Evolutionary conservation across 1,140 invertebrate genomes (phyloP), one percentile per base, ranked within the genome.

Genomic region (Zaprionus lachaisei): DNA sequence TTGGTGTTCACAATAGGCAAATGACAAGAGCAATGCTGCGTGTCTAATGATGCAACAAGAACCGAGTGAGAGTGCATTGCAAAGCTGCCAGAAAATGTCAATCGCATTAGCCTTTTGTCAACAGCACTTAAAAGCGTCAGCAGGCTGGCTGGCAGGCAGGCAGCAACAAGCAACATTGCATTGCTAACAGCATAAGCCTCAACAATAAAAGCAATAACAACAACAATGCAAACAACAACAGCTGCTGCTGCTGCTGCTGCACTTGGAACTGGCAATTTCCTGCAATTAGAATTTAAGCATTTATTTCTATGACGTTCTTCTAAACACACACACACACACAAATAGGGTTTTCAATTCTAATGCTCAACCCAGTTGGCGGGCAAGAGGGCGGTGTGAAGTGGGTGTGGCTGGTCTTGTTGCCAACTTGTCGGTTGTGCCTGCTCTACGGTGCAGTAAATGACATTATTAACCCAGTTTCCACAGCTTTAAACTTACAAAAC

Each of bases 401-500:
- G 54, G 22, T 56, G 56, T 47, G 4, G 63, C 20, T 14, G 38
- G 41, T 79, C 72, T 67, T 85, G 76, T 86, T 86, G 54, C 9
- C 63, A 47, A 55, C 72, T 80, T 79, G 64, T 75, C 14, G 65
- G 61, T 24, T 58, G 17, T 68, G 58, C 54, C 64, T 71, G 81
- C 68, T 71, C 84, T 81, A 55, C 26, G 74, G 81, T 79, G 81
- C 85, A 90, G 78, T 81, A 87, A 87, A 87, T 87, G 85, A 85
- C 85, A 89, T 89, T 89, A 89, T 90, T 90, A 90, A 89, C 84
- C 85, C 67, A 89, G 85, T 85, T 90, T 85, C 60, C 64, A 58
- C 58, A 70, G 73, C 81, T 84, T 79, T 81, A 80, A 80, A 72
- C 78, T 74, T 49, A 63, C 31, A 38, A 68, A 38, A 44, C 37